phyloP scores from a whole-genome alignment of 2,113 vertebrate genomes.

The Chaetodon auriga region DNA sequence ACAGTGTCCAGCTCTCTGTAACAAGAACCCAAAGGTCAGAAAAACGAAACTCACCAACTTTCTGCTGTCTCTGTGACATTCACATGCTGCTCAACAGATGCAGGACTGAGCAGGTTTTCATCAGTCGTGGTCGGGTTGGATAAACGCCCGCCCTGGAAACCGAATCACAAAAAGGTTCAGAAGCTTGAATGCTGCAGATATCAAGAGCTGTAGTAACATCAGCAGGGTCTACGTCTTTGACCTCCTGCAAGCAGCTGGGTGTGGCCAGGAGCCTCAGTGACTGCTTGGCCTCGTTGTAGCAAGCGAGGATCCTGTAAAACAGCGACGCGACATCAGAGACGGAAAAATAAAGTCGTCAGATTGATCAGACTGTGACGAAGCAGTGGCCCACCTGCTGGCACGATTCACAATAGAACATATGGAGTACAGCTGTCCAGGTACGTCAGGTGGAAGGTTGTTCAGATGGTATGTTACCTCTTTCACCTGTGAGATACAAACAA shows the following conservation, averaged over 20 bases:
- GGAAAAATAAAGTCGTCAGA: background rate
- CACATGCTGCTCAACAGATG: conserved; percentile 6
- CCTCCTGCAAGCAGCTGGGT: conserved; percentile 77
- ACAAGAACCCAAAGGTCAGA: background rate
- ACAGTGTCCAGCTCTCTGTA: background rate
- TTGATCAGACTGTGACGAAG: background rate
- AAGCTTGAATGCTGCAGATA: background rate
- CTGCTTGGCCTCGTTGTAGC: conserved; percentile 71
- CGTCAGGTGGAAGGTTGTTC: conserved; percentile 82
- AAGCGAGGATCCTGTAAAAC: conserved; percentile 77
- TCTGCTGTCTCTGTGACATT: conserved; percentile 35
- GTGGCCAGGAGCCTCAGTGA: conserved; percentile 52
- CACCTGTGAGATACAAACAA: conserved; percentile 40
- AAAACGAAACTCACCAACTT: conserved; percentile 52
- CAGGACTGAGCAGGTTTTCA: conserved; percentile 15
- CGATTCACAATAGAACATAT: conserved; percentile 71
- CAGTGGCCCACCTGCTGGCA: conserved; percentile 77
- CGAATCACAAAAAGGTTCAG: background rate
- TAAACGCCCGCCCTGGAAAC: conserved; percentile 51
- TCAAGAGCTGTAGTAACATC: background rate
- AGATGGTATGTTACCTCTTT: conserved; percentile 80
- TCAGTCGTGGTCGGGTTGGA: conserved; percentile 30
- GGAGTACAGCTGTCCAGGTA: conserved; percentile 78
- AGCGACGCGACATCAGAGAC: background rate
- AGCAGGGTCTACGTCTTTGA: conserved; percentile 1